A percentile compares a stretch with the other conserved stretches of the same genome.
Evolutionary conservation across 2,888 invertebrate genomes (phyloP).

Genomic region (Plagiodera versicolora): DNA sequence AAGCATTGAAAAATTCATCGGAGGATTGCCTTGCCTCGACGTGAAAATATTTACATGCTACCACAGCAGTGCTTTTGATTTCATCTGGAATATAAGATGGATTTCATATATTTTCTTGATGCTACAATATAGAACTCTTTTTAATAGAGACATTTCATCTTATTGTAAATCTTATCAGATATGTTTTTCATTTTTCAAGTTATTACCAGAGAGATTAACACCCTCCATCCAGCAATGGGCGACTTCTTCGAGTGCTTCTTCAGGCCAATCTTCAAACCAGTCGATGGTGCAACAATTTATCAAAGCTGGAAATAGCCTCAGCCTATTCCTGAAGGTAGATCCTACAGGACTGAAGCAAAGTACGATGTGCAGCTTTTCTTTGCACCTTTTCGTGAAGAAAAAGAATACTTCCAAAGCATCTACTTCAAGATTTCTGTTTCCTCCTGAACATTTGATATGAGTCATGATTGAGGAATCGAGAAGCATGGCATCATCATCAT

Average conservation of each 20-base stretch:
- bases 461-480: neutral
- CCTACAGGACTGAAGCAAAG: conserved; percentile 87
- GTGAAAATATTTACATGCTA: conserved; percentile 88
- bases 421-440: conserved; percentile 80
- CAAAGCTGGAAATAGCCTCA: conserved; percentile 79
- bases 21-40: conserved; percentile 70
- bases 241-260: conserved; percentile 80
- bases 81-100: conserved; percentile 21
- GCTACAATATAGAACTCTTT: too few species aligned
- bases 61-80: conserved; percentile 67
- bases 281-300: conserved; percentile 89
- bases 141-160: too few species aligned
- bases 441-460: conserved; percentile 49
- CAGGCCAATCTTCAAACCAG: conserved; percentile 90
- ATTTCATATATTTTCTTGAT: too few species aligned
- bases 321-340: conserved; percentile 73
- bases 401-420: conserved; percentile 72
- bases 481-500: too few species aligned
- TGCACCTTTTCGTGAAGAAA: conserved; percentile 77
- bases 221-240: conserved; percentile 77
- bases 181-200: too few species aligned
- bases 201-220: conserved; percentile 69
- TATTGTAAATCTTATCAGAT: too few species aligned
- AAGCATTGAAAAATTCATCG: conserved; percentile 64
- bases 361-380: conserved; percentile 78